A percentile compares a stretch with the other conserved stretches of the same genome.
These are phyloP conservation scores for Dromococcyx pavoninus DNA, from an alignment of 2,797 vertebrate species.

Conservation along the genomic window DNA sequence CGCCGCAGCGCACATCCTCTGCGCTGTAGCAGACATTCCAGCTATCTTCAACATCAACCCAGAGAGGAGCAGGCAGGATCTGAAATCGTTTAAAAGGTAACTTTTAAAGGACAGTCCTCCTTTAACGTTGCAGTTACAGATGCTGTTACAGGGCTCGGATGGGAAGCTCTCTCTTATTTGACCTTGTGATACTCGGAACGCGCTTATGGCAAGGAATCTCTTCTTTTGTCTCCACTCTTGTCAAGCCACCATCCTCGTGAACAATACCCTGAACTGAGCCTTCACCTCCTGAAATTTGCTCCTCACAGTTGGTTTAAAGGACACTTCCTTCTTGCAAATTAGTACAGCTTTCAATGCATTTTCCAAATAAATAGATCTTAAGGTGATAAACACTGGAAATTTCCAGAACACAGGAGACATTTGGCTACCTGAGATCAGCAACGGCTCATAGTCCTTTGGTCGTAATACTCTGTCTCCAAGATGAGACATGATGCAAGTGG, in stretches of 20 bases:
- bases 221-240: not conserved
- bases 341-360: not conserved
- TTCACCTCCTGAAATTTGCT: not conserved
- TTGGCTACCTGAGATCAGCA: not conserved
- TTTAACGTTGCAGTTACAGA: constrained; percentile 18
- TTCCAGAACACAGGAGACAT: not conserved
- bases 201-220: not conserved
- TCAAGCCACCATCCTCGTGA: not conserved
- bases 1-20: not conserved
- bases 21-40: not conserved
- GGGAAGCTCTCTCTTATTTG: not conserved
- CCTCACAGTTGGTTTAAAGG: fast-evolving
- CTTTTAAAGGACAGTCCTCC: not conserved
- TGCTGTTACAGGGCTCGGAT: not conserved
- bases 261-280: not conserved
- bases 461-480: not conserved
- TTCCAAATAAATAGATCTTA: not conserved
- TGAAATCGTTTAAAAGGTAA: not conserved
- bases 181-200: not conserved
- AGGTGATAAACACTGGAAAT: not conserved
- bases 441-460: not conserved
- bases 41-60: not conserved
- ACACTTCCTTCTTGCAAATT: not conserved
- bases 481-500: fast-evolving
- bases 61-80: not conserved